phyloP scores from a whole-genome alignment of 2,888 invertebrate species.

The Leptogaster cylindrica region DNA sequence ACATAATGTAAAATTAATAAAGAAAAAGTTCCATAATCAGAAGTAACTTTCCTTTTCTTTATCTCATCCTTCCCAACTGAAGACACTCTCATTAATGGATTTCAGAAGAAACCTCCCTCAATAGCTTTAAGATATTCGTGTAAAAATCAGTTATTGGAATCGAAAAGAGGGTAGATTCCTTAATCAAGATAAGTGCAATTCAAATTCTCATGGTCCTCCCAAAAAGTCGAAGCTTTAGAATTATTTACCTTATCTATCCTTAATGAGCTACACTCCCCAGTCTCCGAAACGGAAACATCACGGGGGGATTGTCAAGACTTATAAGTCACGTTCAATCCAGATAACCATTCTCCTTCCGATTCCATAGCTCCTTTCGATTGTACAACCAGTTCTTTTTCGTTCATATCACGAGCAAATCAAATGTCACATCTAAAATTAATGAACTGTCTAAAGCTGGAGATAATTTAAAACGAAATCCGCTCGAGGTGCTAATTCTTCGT shows the following conservation, averaged over 20 bases:
- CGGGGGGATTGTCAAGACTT: neutral
- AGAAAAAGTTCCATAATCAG: too few species aligned
- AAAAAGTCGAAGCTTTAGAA: conserved; percentile 5
- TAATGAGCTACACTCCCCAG: neutral
- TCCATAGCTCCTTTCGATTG: neutral
- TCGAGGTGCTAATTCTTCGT: neutral
- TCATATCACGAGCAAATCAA: neutral
- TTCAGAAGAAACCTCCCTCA: too few species aligned
- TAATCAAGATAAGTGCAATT: neutral
- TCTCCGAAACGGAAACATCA: too few species aligned
- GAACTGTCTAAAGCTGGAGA: neutral
- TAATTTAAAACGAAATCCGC: neutral
- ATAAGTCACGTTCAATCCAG: conserved; percentile 7
- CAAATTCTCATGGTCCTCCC: conserved; percentile 3
- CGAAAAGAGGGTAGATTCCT: conserved; percentile 9
- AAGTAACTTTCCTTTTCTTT: too few species aligned
- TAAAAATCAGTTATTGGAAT: too few species aligned
- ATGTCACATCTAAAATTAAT: conserved; percentile 9
- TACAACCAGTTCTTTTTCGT: too few species aligned
- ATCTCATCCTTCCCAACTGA: too few species aligned
- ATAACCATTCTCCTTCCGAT: neutral
- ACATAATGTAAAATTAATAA: too few species aligned
- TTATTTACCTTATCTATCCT: conserved; percentile 2
- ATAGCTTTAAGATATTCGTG: too few species aligned
- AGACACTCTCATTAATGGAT: too few species aligned